These are phyloP conservation scores for Prionace glauca DNA, from an alignment of 2,797 vertebrate species.

Conservation along the genomic window DNA sequence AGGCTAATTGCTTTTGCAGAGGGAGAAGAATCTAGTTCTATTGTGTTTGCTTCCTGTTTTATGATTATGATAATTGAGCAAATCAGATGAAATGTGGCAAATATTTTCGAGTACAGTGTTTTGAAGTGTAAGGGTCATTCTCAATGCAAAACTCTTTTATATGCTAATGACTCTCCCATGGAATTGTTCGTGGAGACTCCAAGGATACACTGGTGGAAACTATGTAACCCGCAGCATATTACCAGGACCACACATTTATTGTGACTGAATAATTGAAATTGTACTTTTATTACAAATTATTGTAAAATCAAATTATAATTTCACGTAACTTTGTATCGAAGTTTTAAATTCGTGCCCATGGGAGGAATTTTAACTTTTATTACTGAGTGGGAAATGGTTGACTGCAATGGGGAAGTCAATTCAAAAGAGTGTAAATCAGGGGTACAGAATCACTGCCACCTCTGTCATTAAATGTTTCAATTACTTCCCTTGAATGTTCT, in stretches of 20 bases:
- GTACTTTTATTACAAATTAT: neutral
- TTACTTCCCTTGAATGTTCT: neutral
- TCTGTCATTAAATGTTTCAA: neutral
- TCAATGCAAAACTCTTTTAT: neutral
- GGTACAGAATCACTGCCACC: neutral
- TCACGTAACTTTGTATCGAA: too few species aligned
- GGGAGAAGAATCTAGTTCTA: neutral
- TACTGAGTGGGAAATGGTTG: neutral
- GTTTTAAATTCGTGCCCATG: neutral
- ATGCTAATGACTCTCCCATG: neutral
- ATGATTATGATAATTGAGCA: constrained; percentile 22
- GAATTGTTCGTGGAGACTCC: neutral
- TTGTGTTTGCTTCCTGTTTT: neutral
- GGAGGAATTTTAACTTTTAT: neutral
- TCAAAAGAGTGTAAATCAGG: neutral
- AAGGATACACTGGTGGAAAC: neutral
- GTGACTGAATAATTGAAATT: neutral
- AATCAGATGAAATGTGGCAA: constrained; percentile 17
- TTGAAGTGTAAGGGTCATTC: neutral
- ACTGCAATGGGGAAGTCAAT: neutral
- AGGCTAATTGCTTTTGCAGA: constrained; percentile 11
- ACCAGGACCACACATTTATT: neutral
- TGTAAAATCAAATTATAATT: neutral
- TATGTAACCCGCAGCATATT: neutral
- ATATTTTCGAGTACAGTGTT: neutral